Base-by-base conservation (phyloP, 2,888 invertebrate genomes). In the Rhabditoides inermis region DNA sequence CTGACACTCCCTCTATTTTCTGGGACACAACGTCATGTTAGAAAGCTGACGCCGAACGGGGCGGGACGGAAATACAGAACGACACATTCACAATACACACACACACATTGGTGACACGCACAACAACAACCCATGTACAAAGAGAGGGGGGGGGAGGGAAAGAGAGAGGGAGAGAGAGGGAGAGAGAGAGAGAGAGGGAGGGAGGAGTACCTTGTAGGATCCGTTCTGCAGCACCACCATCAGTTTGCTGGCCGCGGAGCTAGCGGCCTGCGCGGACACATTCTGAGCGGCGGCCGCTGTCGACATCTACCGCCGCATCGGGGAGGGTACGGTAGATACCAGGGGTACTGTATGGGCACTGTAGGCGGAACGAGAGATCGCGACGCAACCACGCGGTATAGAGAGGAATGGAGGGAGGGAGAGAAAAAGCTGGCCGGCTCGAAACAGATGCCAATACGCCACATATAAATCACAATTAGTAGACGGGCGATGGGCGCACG, bases 201-300 rank as follows among this genome's bases (percentile, higher is more conserved):
- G 25, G 15, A 40, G 40, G 23, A 10, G 26, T 50, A 68, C 69
- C 65, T 68, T 69, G 49, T 63, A 57, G n/a, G 68, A 61, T 49
- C 68, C 68, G 59, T 68, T 68, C 51, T 69, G 69, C 27, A 69
- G 56, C 25, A 69, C 69, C 42, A 68, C 52, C 60, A 65, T 67
- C 23, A 63, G 58, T 39, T 64, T 59, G 49, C 63, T 66, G 45
- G 63, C 56, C 40, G n/a, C n/a, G n/a, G n/a, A n/a, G n/a, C n/a
- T n/a, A n/a, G n/a, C n/a, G n/a, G n/a, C n/a, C n/a, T n/a, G n/a
- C n/a, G n/a, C n/a, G n/a, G n/a, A n/a, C n/a, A n/a, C n/a, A n/a
- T n/a, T n/a, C n/a, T 55, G 53, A 25, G 58, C 51, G 20, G 58
- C 49, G 27, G 49, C 55, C 15, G 48, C n/a, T n/a, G n/a, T n/a